These are phyloP conservation scores for Menura novaehollandiae DNA, from an alignment of 2,113 vertebrate species.

Conservation along the genomic window DNA sequence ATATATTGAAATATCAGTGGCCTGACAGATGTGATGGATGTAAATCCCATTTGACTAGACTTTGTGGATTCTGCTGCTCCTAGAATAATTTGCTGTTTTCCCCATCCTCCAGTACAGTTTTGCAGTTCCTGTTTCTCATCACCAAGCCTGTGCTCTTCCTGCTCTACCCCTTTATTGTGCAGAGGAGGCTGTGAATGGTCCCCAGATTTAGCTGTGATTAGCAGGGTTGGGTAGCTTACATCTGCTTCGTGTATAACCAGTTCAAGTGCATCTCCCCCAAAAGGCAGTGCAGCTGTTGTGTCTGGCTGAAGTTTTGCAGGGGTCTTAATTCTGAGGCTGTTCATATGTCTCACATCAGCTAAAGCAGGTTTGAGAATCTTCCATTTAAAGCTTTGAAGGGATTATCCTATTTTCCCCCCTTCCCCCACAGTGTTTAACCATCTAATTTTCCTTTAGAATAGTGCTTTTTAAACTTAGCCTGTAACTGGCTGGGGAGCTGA, in stretches of 20 bases:
- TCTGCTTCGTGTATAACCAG: not conserved
- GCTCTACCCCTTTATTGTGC: not conserved
- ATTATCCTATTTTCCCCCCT: constrained; percentile 5
- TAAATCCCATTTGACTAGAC: constrained; percentile 10
- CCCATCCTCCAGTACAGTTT: not conserved
- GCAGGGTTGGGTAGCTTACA: not conserved
- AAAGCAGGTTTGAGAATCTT: constrained; percentile 13
- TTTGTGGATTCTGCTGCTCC: not conserved
- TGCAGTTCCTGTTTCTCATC: constrained; percentile 3
- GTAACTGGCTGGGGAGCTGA: constrained; percentile 18
- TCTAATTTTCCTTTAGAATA: constrained; percentile 59
- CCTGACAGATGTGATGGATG: constrained; percentile 2
- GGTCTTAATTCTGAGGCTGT: not conserved
- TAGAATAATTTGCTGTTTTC: not conserved
- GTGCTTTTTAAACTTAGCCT: constrained; percentile 32
- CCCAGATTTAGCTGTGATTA: not conserved
- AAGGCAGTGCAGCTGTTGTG: constrained; percentile 4
- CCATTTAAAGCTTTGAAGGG: constrained; percentile 50
- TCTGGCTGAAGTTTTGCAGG: constrained; percentile 1
- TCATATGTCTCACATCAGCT: constrained; percentile 19
- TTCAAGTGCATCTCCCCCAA: not conserved
- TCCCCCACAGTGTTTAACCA: not conserved
- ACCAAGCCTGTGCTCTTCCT: not conserved
- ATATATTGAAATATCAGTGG: not conserved
- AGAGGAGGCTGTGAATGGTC: not conserved